phyloP scores from a whole-genome alignment of 2,888 invertebrate genomes.

The Orchestes rusci region DNA sequence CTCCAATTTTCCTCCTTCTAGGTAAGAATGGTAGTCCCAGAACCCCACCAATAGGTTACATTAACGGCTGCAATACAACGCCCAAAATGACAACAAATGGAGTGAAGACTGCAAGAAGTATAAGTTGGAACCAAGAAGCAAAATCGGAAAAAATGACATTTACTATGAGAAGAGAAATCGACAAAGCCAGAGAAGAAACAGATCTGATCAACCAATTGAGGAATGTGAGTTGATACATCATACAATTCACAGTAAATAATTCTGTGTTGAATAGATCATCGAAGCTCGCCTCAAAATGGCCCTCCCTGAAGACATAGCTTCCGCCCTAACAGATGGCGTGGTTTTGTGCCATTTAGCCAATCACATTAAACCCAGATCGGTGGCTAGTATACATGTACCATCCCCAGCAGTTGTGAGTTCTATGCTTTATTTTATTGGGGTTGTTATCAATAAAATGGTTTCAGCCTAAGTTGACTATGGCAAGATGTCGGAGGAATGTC shows the following conservation, averaged over 20 bases:
- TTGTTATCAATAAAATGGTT: conserved; percentile 32
- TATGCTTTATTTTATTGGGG: background rate
- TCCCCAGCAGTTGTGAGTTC: conserved; percentile 78
- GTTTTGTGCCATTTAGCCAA: conserved; percentile 92
- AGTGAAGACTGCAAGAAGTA: conserved; percentile 44
- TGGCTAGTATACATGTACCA: conserved; percentile 91
- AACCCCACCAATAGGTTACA: conserved; percentile 45
- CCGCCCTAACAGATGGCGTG: conserved; percentile 84
- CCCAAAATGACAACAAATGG: conserved; percentile 40
- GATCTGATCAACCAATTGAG: conserved; percentile 78
- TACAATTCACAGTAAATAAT: background rate
- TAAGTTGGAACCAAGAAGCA: conserved; percentile 67
- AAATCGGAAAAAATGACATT: conserved; percentile 69
- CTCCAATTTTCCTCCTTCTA: conserved; percentile 3
- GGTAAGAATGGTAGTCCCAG: conserved; percentile 15
- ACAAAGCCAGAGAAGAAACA: conserved; percentile 82
- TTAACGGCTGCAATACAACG: conserved; percentile 45
- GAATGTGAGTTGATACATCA: conserved; percentile 52
- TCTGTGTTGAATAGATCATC: conserved; percentile 61
- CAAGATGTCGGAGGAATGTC: conserved; percentile 87
- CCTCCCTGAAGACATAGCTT: conserved; percentile 76
- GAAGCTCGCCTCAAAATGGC: conserved; percentile 85
- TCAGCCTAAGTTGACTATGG: conserved; percentile 92
- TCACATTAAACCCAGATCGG: conserved; percentile 83
- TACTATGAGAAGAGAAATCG: conserved; percentile 87